Evolutionary conservation across 2,888 invertebrate genomes (phyloP).

Genomic region (Parapristionchus giblindavisi): DNA sequence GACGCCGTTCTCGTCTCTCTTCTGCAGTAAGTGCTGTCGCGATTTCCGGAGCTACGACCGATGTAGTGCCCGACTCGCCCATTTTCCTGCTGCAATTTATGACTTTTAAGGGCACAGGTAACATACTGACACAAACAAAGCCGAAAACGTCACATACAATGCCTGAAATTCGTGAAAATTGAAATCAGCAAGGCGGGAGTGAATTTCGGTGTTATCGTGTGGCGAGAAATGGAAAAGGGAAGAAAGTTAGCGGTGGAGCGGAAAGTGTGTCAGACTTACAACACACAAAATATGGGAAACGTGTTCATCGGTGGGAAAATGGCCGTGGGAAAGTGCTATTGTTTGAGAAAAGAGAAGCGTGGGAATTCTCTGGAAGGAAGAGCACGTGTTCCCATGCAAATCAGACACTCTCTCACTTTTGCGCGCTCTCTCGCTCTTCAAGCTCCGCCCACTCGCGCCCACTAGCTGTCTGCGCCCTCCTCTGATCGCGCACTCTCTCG

Average conservation of each 20-base stretch:
- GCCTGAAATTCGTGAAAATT: no score
- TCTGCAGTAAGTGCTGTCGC: conserved; percentile 42
- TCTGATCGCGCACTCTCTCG: not conserved
- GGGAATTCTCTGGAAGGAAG: not conserved
- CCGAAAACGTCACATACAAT: not conserved
- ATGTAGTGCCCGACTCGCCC: no score
- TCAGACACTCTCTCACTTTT: not conserved
- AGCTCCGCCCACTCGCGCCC: not conserved
- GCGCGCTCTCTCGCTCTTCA: not conserved
- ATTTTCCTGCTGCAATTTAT: conserved; percentile 2
- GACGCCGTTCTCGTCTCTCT: conserved; percentile 48
- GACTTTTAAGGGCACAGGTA: no score
- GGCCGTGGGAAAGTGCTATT: conserved; percentile 1
- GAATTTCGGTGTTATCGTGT: not conserved
- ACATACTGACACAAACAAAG: not conserved
- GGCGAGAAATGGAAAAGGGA: not conserved
- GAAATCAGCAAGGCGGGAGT: not conserved
- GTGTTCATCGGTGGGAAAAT: not conserved
- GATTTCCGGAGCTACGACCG: not conserved
- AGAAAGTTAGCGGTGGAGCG: not conserved
- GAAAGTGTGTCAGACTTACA: not conserved
- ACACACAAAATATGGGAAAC: not conserved
- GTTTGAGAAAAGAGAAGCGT: not conserved
- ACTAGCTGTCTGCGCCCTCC: not conserved
- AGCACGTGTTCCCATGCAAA: not conserved